Evolutionary conservation across 2,113 vertebrate genomes (phyloP).

Genomic region (Casuarius casuarius): DNA sequence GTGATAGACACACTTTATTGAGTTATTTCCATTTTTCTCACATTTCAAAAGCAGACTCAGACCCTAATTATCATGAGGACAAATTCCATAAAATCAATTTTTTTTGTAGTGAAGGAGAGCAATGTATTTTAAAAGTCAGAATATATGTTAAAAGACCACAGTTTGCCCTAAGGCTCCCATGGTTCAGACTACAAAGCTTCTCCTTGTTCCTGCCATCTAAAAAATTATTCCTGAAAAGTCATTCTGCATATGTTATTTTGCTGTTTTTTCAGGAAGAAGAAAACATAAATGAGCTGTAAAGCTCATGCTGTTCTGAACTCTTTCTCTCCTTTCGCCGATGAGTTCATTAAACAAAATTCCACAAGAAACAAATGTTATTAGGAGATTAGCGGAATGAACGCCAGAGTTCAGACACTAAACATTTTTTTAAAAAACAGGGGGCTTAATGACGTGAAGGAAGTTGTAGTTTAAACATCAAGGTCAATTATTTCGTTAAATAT

Average conservation of each 20-base stretch:
- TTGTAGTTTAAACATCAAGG: slow-evolving; percentile 67
- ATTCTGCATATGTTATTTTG: not conserved
- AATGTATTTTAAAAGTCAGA: slow-evolving; percentile 29
- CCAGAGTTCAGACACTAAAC: slow-evolving; percentile 40
- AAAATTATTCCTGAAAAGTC: slow-evolving; percentile 67
- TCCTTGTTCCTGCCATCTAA: not conserved
- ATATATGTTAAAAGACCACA: slow-evolving; percentile 27
- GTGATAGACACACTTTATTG: slow-evolving; percentile 44
- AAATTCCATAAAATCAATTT: not conserved
- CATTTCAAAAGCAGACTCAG: slow-evolving; percentile 50
- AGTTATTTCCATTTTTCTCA: slow-evolving; percentile 39
- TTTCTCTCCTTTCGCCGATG: slow-evolving; percentile 10
- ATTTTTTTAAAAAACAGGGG: not conserved
- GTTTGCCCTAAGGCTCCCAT: slow-evolving; percentile 12
- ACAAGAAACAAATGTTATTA: slow-evolving; percentile 48
- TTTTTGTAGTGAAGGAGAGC: slow-evolving; percentile 34
- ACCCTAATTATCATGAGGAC: slow-evolving; percentile 25
- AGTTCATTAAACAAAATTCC: slow-evolving; percentile 46
- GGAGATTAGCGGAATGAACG: slow-evolving; percentile 45
- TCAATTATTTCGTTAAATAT: slow-evolving; percentile 62
- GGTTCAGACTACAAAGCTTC: not conserved
- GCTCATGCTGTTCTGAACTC: slow-evolving; percentile 21
- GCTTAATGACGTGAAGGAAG: slow-evolving; percentile 43
- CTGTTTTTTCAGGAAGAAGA: slow-evolving; percentile 39
- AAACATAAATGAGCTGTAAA: slow-evolving; percentile 46